Percentiles rank a stretch among this genome's conserved stretches.
Evolutionary conservation across 2,113 vertebrate genomes (phyloP).

Genomic region (Ameiurus melas): DNA sequence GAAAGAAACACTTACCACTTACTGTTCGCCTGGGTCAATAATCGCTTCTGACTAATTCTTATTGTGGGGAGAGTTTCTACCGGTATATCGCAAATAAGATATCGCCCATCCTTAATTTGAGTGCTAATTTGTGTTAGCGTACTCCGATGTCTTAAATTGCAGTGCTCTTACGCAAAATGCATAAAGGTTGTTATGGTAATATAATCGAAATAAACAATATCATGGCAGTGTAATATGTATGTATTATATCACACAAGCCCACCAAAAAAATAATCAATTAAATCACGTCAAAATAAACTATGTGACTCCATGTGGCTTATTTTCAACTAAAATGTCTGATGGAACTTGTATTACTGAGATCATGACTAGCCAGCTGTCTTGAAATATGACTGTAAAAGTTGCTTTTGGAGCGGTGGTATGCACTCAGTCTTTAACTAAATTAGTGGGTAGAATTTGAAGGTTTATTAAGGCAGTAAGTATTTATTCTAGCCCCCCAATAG

Average conservation of each 20-base stretch:
- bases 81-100: too few species aligned
- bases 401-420: too few species aligned
- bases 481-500: too few species aligned
- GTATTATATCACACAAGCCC: neutral
- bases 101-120: neutral
- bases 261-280: neutral
- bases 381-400: too few species aligned
- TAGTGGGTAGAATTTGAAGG: too few species aligned
- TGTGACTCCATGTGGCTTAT: neutral
- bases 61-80: too few species aligned
- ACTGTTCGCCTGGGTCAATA: too few species aligned
- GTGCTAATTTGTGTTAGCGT: neutral
- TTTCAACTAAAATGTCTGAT: neutral
- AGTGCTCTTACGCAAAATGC: neutral
- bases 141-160: neutral
- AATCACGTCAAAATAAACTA: neutral
- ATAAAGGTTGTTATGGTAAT: neutral
- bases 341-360: neutral
- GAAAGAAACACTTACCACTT: too few species aligned
- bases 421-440: too few species aligned
- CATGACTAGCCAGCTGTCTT: neutral
- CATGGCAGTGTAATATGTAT: neutral
- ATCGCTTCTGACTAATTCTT: too few species aligned
- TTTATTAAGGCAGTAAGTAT: too few species aligned
- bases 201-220: neutral